Conservation (phyloP, 2,888 invertebrate species). For the Corythucha ciliata region DNA sequence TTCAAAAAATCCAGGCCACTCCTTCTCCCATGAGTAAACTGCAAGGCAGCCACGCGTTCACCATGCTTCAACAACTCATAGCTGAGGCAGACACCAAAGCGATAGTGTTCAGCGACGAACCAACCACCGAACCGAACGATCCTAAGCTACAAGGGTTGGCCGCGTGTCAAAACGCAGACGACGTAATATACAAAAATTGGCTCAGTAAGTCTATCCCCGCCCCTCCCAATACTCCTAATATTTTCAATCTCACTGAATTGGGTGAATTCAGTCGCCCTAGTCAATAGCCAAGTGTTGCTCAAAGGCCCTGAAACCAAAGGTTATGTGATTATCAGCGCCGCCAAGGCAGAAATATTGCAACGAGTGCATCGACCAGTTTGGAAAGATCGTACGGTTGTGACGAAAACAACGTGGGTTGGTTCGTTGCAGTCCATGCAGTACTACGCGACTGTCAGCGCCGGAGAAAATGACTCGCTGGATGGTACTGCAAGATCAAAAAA, state of each 20-base stretch:
- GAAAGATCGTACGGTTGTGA: slow-evolving; percentile 75
- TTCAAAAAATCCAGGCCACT: too few species aligned
- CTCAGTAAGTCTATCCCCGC: slow-evolving; percentile 57
- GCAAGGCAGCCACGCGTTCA: slow-evolving; percentile 67
- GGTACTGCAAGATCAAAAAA: slow-evolving; percentile 40
- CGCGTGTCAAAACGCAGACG: slow-evolving; percentile 72
- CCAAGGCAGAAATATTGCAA: slow-evolving; percentile 89
- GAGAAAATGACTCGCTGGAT: slow-evolving; percentile 56
- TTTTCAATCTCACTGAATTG: too few species aligned
- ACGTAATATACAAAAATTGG: slow-evolving; percentile 89
- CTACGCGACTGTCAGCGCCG: slow-evolving; percentile 92
- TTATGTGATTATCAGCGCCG: slow-evolving; percentile 93
- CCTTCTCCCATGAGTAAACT: slow-evolving; percentile 54
- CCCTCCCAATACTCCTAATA: background rate
- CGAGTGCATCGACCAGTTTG: slow-evolving; percentile 80
- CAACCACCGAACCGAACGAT: slow-evolving; percentile 62
- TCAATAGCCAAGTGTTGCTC: slow-evolving; percentile 86
- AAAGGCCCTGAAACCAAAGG: slow-evolving; percentile 96
- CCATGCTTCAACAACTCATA: slow-evolving; percentile 80
- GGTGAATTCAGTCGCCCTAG: slow-evolving; percentile 60
- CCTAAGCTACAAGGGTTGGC: slow-evolving; percentile 75
- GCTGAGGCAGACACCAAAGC: slow-evolving; percentile 87
- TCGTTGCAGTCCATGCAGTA: slow-evolving; percentile 97
- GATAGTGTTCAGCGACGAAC: slow-evolving; percentile 93
- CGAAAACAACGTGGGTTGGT: slow-evolving; percentile 93